Conservation (phyloP, 2,113 vertebrate species). For the Pterocles burchelli region DNA sequence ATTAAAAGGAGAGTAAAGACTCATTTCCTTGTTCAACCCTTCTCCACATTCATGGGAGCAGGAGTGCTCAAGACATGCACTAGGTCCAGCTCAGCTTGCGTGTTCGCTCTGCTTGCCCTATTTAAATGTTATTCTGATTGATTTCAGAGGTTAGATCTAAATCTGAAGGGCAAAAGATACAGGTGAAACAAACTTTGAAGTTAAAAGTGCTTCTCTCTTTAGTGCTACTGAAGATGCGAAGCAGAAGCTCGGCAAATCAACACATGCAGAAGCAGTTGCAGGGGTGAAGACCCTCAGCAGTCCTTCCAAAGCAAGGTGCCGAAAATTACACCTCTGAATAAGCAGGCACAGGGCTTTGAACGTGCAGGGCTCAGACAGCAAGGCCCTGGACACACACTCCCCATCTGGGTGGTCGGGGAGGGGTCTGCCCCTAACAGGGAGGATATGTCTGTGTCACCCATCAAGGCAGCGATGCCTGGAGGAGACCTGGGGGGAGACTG, state of each 20-base stretch:
- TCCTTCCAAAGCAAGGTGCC: neutral
- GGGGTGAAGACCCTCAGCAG: neutral
- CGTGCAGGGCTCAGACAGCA: neutral
- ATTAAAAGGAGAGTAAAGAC: neutral
- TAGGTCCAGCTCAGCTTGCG: neutral
- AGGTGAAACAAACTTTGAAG: neutral
- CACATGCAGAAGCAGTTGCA: neutral
- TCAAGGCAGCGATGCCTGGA: neutral
- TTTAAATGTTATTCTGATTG: neutral
- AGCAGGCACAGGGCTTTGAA: neutral
- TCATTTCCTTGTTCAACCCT: neutral
- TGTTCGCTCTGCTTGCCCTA: neutral
- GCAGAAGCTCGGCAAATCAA: neutral
- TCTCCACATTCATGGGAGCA: neutral
- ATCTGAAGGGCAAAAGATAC: neutral
- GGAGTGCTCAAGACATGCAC: fast-evolving
- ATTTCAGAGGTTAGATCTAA: neutral
- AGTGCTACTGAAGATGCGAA: neutral
- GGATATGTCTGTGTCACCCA: neutral
- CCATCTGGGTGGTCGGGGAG: fast-evolving
- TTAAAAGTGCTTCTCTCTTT: neutral
- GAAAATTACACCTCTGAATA: neutral
- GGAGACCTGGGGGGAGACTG: neutral
- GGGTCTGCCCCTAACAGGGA: neutral
- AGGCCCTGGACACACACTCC: neutral